Base-by-base conservation (phyloP, 2,113 vertebrate genomes). In the Tympanuchus pallidicinctus region DNA sequence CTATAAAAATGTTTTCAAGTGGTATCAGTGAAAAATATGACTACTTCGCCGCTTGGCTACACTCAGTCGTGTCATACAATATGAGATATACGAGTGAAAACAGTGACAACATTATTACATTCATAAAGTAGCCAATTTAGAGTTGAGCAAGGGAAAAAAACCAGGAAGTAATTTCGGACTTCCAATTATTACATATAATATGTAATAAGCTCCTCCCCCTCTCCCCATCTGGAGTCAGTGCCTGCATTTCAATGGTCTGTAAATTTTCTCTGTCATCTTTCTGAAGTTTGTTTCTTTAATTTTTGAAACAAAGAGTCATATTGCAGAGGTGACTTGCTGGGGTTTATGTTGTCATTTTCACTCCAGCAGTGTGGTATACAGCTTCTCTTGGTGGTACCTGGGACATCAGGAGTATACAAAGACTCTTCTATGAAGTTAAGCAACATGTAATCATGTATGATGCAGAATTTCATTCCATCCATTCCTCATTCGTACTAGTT, bases 361-460 rank as follows among this genome's bases (percentile, higher is more conserved):
- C 20, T 64, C 86, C 89, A 93, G 90, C 66, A 79, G 86, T 77
- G 89, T 88, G 86, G 82, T 77, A 93, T 71, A 74, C 67, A 84
- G 66, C 61, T 88, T 96, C 90, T 93, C 90, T 92, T 95, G 92
- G 69, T 90, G 94, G 70, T 38, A 88, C 64, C 66, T 93, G 83
- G 91, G 83, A 90, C 76, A 95, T 86, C 86, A 96, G 78, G 67
- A 94, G 43, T 61, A 95, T 43, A 88, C 47, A 91, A 92, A 54
- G 83, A 93, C 87, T 96, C 47, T 92, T 89, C 92, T 74, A 69
- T 89, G 93, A 96, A 95, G 94, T 95, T 95, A 92, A 96, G 93
- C 86, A 93, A 94, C 94, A 95, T 36, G 50, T 87, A 94, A 82
- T 95, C 95, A 90, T 82, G 90, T 95, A 95, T 95, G 93, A 93